Evolutionary conservation across 1,140 invertebrate genomes (phyloP).

Genomic region (Bombus vancouverensis): DNA sequence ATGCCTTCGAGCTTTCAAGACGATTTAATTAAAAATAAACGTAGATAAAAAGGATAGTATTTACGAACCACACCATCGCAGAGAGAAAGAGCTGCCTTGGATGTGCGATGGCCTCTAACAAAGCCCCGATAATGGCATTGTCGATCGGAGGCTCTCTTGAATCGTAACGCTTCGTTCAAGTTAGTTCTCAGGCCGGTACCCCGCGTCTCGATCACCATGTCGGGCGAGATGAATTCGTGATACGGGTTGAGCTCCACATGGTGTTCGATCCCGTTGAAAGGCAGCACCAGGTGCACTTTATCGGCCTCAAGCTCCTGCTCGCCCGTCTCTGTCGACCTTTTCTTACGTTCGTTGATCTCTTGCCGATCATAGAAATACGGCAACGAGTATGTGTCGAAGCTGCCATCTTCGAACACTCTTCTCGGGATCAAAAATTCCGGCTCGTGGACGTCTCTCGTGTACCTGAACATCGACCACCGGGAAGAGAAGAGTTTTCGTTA

Average conservation of each 20-base stretch:
- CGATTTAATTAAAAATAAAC: too few relatives aligned
- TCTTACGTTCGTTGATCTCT: conserved; percentile 63
- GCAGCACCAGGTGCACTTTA: conserved; percentile 82
- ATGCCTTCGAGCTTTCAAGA: too few relatives aligned
- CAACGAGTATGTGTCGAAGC: conserved; percentile 80
- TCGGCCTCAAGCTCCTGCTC: conserved; percentile 58
- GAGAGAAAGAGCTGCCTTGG: conserved; percentile 84
- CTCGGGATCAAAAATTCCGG: conserved; percentile 82
- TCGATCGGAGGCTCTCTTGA: conserved; percentile 66
- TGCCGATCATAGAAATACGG: conserved; percentile 78
- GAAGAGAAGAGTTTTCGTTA: background rate
- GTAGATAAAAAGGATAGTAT: background rate
- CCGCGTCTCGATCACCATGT: conserved; percentile 83
- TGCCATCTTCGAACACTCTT: conserved; percentile 79
- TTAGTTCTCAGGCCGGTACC: conserved; percentile 63
- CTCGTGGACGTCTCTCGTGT: conserved; percentile 78
- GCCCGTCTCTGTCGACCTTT: conserved; percentile 62
- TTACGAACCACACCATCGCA: conserved; percentile 86
- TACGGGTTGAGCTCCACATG: conserved; percentile 83
- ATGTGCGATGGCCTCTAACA: conserved; percentile 80
- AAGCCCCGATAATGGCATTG: conserved; percentile 84
- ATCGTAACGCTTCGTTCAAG: conserved; percentile 68
- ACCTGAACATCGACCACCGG: conserved; percentile 60
- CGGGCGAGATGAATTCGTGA: conserved; percentile 83
- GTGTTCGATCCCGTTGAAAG: conserved; percentile 79